Evolutionary conservation across 2,888 invertebrate species (phyloP).

Genomic region (Tupiocoris notatus): DNA sequence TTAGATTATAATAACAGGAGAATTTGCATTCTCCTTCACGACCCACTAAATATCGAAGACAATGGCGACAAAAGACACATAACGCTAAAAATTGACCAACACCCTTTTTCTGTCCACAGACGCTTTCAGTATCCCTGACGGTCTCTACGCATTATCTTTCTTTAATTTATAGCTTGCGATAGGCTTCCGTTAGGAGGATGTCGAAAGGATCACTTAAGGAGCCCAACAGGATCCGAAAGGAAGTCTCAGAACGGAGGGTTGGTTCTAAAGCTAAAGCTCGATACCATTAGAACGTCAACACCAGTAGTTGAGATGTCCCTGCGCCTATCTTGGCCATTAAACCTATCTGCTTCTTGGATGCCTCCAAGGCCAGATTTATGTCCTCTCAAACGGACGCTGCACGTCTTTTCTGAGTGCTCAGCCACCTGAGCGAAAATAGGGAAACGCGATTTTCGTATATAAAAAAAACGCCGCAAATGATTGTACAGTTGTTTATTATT

Average conservation of each 20-base stretch:
- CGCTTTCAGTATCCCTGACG: background rate
- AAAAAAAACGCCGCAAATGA: too few species aligned
- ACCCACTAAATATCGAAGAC: too few species aligned
- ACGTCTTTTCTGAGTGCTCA: background rate
- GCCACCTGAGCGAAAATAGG: background rate
- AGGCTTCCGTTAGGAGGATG: background rate
- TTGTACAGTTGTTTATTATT: too few species aligned
- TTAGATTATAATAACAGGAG: too few species aligned
- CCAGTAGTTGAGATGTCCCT: constrained; percentile 30
- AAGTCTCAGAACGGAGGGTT: background rate
- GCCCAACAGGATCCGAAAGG: background rate
- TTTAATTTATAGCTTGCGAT: background rate
- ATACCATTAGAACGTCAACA: constrained; percentile 33
- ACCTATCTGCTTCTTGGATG: constrained; percentile 13
- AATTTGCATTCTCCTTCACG: too few species aligned
- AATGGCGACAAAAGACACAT: background rate
- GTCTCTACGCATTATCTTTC: background rate
- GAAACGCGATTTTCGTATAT: too few species aligned
- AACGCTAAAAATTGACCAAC: background rate
- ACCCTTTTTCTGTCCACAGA: background rate
- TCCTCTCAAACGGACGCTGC: background rate
- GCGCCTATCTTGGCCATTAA: constrained; percentile 24
- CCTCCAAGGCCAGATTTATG: constrained; percentile 23
- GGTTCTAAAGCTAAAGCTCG: background rate
- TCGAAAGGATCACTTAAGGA: background rate